These are phyloP conservation scores for Ectropis grisescens DNA, from an alignment of 1,140 invertebrate genomes.

Conservation along the genomic window DNA sequence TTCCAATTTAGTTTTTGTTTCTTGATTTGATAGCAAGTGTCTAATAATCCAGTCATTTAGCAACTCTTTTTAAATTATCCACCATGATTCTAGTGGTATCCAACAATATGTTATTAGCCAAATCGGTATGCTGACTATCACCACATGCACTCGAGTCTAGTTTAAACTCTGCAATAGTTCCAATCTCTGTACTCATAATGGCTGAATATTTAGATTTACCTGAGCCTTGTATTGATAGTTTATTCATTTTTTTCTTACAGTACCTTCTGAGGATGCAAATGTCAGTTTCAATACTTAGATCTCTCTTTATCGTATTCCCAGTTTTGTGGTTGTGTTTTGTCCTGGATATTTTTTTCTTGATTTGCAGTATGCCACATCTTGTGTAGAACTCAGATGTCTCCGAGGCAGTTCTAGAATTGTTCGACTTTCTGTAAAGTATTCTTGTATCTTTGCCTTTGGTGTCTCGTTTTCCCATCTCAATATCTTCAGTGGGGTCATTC, in stretches of 20 bases:
- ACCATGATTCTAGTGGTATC: constrained; percentile 33
- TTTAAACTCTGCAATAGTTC: constrained; percentile 20
- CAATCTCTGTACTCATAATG: constrained; percentile 16
- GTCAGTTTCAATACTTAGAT: constrained; percentile 44
- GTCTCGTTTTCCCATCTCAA: constrained; percentile 21
- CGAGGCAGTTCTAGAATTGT: constrained; percentile 30
- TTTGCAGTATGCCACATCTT: constrained; percentile 21
- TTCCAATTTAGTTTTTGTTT: constrained; percentile 39
- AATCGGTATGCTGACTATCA: constrained; percentile 22
- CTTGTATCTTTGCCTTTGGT: constrained; percentile 16
- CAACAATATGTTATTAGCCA: constrained; percentile 8
- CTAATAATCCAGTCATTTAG: constrained; percentile 39
- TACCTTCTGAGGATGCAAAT: constrained; percentile 34
- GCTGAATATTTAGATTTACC: constrained; percentile 27
- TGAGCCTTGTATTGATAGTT: constrained; percentile 12
- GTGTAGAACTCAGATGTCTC: constrained; percentile 22
- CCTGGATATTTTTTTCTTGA: constrained; percentile 22
- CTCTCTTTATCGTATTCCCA: constrained; percentile 28
- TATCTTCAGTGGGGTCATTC: constrained; percentile 6
- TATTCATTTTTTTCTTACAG: constrained; percentile 25
- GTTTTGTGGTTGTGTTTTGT: constrained; percentile 17
- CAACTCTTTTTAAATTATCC: constrained; percentile 38
- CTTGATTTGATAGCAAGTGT: constrained; percentile 31
- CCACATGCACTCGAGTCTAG: constrained; percentile 29
- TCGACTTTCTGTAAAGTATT: constrained; percentile 41